Evolutionary conservation across 2,113 vertebrate species (phyloP).

Genomic region (Thamnophis sirtalis): DNA sequence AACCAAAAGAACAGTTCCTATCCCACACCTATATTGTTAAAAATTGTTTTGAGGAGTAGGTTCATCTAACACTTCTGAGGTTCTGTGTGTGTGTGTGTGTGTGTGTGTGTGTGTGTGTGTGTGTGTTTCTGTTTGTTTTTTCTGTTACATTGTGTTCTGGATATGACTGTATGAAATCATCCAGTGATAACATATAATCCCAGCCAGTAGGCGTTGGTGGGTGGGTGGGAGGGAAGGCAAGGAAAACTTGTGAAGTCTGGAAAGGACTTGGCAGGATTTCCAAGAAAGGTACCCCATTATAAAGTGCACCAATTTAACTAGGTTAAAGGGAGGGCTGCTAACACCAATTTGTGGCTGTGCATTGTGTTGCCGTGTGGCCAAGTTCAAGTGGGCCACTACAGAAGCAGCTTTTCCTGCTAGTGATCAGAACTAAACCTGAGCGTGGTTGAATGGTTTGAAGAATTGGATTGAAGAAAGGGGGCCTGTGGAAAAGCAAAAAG

Average conservation of each 20-base stretch:
- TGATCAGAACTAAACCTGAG: neutral
- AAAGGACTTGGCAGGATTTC: fast-evolving
- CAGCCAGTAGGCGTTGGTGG: conserved; percentile 18
- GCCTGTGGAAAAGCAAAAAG: neutral
- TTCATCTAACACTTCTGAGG: conserved; percentile 22
- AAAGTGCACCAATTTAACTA: fast-evolving
- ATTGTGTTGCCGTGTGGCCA: neutral
- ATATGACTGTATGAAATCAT: conserved; percentile 31
- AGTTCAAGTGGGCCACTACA: neutral
- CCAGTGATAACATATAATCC: conserved; percentile 11
- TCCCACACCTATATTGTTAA: neutral
- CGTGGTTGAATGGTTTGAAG: neutral
- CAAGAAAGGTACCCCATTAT: neutral
- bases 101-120: neutral
- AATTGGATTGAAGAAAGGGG: neutral
- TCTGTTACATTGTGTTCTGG: conserved; percentile 26
- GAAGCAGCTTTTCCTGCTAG: neutral
- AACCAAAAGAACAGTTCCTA: neutral
- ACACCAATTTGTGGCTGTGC: neutral
- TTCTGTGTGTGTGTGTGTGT: neutral
- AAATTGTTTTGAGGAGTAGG: neutral
- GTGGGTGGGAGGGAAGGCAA: neutral
- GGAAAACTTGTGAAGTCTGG: neutral
- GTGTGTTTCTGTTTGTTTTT: neutral
- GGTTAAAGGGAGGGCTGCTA: neutral